Evolutionary conservation across 92 coral and sea anemone species (phyloP).

Genomic region (Epizoanthus ramosus): DNA sequence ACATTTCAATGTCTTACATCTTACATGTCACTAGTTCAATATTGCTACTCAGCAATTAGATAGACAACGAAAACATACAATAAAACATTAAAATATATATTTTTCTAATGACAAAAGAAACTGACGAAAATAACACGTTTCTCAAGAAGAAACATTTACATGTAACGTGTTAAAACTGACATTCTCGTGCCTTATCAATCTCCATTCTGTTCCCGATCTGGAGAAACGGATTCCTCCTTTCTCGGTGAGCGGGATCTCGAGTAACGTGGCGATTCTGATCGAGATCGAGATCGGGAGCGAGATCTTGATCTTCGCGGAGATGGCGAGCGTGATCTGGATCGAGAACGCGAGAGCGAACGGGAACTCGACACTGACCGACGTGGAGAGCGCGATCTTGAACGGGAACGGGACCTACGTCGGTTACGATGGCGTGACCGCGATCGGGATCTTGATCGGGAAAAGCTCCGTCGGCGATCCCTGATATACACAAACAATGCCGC

Average conservation of each 20-base stretch:
- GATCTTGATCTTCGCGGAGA: constrained; percentile 60
- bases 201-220: constrained; percentile 52
- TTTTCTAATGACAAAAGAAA: no score
- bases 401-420: constrained; percentile 63
- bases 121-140: no score
- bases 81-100: no score
- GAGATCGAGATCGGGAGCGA: constrained; percentile 56
- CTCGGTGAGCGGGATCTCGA: constrained; percentile 59
- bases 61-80: no score
- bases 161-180: no score
- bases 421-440: constrained; percentile 64
- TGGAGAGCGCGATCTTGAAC: constrained; percentile 77
- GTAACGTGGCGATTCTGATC: constrained; percentile 60
- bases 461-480: constrained; percentile 40
- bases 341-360: constrained; percentile 57
- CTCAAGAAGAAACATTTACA: no score
- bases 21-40: no score
- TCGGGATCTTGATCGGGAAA: constrained; percentile 4
- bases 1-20: no score
- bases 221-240: constrained; percentile 54
- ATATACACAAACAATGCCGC: background rate
- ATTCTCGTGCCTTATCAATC: constrained; percentile 8
- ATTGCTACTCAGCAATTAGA: no score
- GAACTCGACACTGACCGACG: constrained; percentile 63
- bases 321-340: constrained; percentile 68